Evolutionary conservation across 2,888 invertebrate species (phyloP).

Genomic region (Rotaria sp.): DNA sequence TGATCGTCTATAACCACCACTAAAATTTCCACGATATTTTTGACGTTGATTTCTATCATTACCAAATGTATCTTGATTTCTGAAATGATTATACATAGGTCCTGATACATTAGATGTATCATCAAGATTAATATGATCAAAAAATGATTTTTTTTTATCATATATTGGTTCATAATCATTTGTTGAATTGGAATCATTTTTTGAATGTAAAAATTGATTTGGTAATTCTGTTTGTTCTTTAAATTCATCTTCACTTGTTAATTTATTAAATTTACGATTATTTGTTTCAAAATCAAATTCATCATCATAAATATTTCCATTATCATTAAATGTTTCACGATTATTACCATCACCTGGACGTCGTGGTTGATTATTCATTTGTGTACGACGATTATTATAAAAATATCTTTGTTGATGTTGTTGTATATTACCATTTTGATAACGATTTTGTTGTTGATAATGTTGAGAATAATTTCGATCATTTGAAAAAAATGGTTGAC

Average conservation of each 20-base stretch:
- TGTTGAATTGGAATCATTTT: too few relatives aligned
- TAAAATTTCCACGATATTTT: not conserved
- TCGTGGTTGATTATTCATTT: not conserved
- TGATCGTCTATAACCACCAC: not conserved
- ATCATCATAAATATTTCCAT: not conserved
- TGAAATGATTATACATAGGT: conserved; percentile 19
- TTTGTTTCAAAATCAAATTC: conserved; percentile 22
- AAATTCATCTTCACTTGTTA: not conserved
- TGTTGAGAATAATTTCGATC: not conserved
- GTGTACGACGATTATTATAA: not conserved
- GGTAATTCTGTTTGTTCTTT: not conserved
- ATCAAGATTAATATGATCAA: not conserved
- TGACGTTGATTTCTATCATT: not conserved
- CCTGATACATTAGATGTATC: not conserved
- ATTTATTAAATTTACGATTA: conserved; percentile 20
- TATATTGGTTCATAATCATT: not conserved
- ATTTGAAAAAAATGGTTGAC: not conserved
- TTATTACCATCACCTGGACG: not conserved
- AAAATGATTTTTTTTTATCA: conserved; percentile 14
- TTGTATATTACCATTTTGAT: not conserved
- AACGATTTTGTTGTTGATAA: not conserved
- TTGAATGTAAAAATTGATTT: not conserved
- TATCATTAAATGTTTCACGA: not conserved
- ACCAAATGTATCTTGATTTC: conserved; percentile 30
- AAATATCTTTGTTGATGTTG: not conserved